phyloP scores from a whole-genome alignment of 2,888 invertebrate genomes.

The Nomada fabriciana region DNA sequence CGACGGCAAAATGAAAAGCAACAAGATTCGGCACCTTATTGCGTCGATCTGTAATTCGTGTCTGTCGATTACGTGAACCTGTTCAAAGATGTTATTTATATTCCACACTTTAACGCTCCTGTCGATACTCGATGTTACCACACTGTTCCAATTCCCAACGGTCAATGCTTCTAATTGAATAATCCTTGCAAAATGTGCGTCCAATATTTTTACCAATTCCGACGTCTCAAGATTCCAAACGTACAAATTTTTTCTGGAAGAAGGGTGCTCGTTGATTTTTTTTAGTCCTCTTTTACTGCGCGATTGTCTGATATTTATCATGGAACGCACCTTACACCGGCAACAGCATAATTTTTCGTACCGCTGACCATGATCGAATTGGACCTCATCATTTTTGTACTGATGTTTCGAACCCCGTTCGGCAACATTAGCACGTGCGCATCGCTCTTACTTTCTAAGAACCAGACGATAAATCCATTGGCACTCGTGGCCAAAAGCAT shows the following conservation, averaged over 20 bases:
- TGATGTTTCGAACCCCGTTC: conserved; percentile 96
- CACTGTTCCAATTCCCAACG: conserved; percentile 95
- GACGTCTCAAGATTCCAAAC: conserved; percentile 95
- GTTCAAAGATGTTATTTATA: conserved; percentile 99
- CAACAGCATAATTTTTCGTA: conserved; percentile 95
- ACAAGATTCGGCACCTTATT: conserved; percentile 87
- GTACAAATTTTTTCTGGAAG: conserved; percentile 93
- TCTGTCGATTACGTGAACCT: conserved; percentile 97
- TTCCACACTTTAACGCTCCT: conserved; percentile 99
- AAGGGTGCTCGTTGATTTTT: neutral
- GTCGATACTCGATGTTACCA: conserved; percentile 98
- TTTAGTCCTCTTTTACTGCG: no score
- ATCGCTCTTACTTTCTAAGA: conserved; percentile 86
- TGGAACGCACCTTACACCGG: conserved; percentile 92
- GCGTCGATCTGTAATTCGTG: conserved; percentile 98
- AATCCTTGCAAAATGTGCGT: conserved; percentile 98
- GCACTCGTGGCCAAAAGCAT: conserved; percentile 93
- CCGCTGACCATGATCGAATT: conserved; percentile 97
- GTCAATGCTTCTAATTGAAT: conserved; percentile 95
- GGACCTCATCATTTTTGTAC: conserved; percentile 94
- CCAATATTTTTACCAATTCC: conserved; percentile 94
- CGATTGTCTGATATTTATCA: neutral
- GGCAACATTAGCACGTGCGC: conserved; percentile 90
- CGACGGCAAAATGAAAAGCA: neutral
- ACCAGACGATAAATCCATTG: conserved; percentile 94